Conservation (phyloP, 2,113 vertebrate species). For the rat (Rattus norvegicus) region GRCr8 NC_086033.1:17871501-17872000, state of each 20-base stretch:
- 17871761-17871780: not conserved
- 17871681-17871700: no score
- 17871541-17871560: not conserved
- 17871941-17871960: not conserved
- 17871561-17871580: no score
- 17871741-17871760: not conserved
- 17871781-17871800: no score
- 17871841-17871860: not conserved
- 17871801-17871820: not conserved
- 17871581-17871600: not conserved
- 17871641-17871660: not conserved
- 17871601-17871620: no score
- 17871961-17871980: not conserved
- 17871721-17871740: not conserved
- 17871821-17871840: not conserved
- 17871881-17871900: not conserved
- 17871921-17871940: no score
- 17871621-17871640: no score
- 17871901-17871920: not conserved
- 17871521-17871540: not conserved
- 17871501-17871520: not conserved
- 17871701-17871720: not conserved
- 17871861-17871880: no score
- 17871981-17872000: not conserved
- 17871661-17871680: not conserved